Conservation (phyloP, 2,797 vertebrate genomes). For the Enteromius mattozi region DNA sequence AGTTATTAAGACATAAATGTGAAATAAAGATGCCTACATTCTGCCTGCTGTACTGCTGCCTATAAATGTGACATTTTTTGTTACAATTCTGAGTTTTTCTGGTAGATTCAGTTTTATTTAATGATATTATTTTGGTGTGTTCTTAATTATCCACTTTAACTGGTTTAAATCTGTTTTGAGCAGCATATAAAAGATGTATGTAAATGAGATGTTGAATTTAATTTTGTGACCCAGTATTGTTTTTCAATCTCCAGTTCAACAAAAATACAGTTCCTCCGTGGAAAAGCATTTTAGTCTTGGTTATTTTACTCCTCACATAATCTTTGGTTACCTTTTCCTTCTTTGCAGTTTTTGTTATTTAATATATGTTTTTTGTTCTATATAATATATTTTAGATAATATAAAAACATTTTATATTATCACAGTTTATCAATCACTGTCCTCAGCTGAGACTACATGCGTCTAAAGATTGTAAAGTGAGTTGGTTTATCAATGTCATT, state of each 20-base stretch:
- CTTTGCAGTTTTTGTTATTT: slow-evolving; percentile 14
- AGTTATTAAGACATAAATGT: background rate
- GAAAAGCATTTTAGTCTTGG: slow-evolving; percentile 32
- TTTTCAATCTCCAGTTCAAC: background rate
- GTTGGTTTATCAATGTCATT: background rate
- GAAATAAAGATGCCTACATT: background rate
- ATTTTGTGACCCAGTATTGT: background rate
- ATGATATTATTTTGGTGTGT: background rate
- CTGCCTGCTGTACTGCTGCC: no score
- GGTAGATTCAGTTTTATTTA: background rate
- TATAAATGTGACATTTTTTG: background rate
- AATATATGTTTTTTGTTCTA: background rate
- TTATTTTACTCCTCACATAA: slow-evolving; percentile 30
- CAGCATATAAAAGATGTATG: background rate
- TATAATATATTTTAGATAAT: background rate
- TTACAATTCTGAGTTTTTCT: background rate
- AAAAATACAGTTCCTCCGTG: slow-evolving; percentile 1
- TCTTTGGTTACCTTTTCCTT: background rate
- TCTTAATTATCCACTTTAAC: background rate
- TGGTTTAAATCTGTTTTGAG: background rate
- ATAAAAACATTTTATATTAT: background rate
- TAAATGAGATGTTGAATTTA: background rate
- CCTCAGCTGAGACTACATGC: background rate
- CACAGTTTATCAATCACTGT: background rate
- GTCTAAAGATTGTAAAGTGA: background rate